Percentiles rank a stretch among this genome's conserved stretches.
Conservation (phyloP, 2,888 invertebrate species). For the Diarsia rubi region DNA sequence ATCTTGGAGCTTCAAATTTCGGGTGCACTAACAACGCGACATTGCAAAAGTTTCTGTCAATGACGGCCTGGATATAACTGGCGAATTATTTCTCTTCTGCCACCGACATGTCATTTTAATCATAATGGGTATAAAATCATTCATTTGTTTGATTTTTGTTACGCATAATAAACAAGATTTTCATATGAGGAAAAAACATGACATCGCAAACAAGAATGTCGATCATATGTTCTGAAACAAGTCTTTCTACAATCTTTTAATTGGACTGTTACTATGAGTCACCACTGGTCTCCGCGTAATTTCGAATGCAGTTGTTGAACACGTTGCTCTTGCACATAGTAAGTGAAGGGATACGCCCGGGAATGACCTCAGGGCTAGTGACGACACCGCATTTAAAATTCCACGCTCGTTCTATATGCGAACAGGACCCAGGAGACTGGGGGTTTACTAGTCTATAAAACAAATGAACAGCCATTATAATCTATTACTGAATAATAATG, state of each 20-base stretch:
- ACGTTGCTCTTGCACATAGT: slow-evolving; percentile 67
- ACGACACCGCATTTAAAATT: slow-evolving; percentile 76
- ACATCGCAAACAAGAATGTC: slow-evolving; percentile 67
- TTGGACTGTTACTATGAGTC: slow-evolving; percentile 63
- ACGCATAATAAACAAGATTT: background rate
- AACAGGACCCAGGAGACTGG: slow-evolving; percentile 62
- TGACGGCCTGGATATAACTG: background rate
- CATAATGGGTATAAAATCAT: background rate
- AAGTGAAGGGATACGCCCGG: slow-evolving; percentile 74
- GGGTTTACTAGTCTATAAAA: slow-evolving; percentile 60
- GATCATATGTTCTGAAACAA: slow-evolving; percentile 65
- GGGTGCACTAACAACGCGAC: background rate
- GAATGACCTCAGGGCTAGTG: slow-evolving; percentile 74
- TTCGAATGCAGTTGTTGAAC: slow-evolving; percentile 68
- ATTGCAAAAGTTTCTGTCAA: background rate
- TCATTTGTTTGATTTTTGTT: background rate
- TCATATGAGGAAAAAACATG: slow-evolving; percentile 55
- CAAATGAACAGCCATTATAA: slow-evolving; percentile 40
- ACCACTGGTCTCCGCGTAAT: slow-evolving; percentile 60
- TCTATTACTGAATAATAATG: slow-evolving; percentile 51
- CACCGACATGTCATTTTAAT: background rate
- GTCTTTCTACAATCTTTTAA: slow-evolving; percentile 60
- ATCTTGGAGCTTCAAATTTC: slow-evolving; percentile 1
- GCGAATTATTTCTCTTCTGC: background rate
- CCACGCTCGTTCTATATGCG: slow-evolving; percentile 64